These are phyloP conservation scores for Pterostichus niger DNA, from an alignment of 2,888 invertebrate genomes.

Conservation along the genomic window DNA sequence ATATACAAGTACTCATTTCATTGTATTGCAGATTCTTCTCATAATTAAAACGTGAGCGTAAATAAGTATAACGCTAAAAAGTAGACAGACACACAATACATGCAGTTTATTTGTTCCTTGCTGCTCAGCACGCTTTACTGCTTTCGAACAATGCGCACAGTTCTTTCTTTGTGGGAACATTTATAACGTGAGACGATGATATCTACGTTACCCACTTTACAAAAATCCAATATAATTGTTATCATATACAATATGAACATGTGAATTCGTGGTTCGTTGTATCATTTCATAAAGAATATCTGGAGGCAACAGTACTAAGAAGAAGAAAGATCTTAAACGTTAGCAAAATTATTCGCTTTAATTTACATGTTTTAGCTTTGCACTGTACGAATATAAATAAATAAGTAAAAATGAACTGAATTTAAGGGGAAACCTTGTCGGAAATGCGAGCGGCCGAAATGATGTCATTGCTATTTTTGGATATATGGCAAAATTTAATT, in stretches of 20 bases:
- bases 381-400: too few species aligned
- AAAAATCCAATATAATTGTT: conserved; percentile 32
- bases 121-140: conserved; percentile 16
- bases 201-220: conserved; percentile 15
- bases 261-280: conserved; percentile 17
- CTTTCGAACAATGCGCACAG: conserved; percentile 15
- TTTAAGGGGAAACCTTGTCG: too few species aligned
- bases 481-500: too few species aligned
- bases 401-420: too few species aligned
- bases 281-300: conserved; percentile 6
- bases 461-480: too few species aligned
- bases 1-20: conserved; percentile 4
- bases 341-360: too few species aligned
- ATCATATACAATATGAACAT: conserved; percentile 34
- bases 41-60: conserved; percentile 39
- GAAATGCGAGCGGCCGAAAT: too few species aligned
- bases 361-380: too few species aligned
- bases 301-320: neutral
- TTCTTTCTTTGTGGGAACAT: conserved; percentile 30
- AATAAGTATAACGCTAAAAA: conserved; percentile 33
- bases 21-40: conserved; percentile 26
- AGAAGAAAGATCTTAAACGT: too few species aligned
- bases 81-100: conserved; percentile 30
- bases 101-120: neutral
- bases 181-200: conserved; percentile 28